Conservation (phyloP, 35 echinoderm and acorn worm genomes). For the Ptychodera flava region DNA sequence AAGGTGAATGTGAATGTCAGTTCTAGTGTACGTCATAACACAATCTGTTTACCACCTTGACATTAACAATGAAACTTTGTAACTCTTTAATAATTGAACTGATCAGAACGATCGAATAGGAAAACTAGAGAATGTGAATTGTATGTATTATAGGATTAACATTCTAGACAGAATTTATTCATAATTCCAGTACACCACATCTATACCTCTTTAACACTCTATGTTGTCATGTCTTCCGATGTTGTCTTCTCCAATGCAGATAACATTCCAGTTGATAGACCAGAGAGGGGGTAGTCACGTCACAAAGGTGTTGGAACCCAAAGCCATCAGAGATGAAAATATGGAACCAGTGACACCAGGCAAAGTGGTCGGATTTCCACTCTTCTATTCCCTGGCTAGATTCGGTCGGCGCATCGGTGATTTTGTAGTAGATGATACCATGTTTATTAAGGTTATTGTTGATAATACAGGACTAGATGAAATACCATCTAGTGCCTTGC, state of each 20-base stretch:
- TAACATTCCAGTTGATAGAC: background rate
- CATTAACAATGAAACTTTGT: too few species aligned
- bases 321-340: background rate
- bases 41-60: too few species aligned
- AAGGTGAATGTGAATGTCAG: background rate
- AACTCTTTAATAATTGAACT: background rate
- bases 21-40: background rate
- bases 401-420: background rate
- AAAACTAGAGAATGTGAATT: background rate
- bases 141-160: background rate
- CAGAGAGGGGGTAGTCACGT: background rate
- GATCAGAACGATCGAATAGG: background rate
- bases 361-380: background rate
- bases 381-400: background rate
- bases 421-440: background rate
- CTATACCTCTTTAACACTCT: background rate
- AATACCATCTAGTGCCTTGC: too few species aligned
- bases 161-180: background rate
- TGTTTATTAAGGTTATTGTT: background rate
- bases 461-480: background rate
- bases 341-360: background rate
- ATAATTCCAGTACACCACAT: background rate
- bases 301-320: background rate
- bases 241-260: too few species aligned
- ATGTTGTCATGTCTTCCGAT: too few species aligned